Conservation (phyloP, 2,113 vertebrate genomes). For the Tragelaphus buxtoni region DNA sequence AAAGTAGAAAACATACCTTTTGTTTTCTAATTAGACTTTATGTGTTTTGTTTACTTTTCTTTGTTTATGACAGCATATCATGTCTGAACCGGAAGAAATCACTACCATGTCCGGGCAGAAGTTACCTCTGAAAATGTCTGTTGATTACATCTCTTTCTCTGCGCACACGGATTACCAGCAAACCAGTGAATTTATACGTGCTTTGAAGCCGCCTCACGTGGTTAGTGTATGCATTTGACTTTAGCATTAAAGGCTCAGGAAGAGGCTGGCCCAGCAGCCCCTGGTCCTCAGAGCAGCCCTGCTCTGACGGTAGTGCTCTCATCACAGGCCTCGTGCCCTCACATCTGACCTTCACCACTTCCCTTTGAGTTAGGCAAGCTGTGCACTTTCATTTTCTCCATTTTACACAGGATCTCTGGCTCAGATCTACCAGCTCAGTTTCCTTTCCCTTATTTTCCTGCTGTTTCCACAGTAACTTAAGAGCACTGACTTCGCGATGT, state of each 20-base stretch:
- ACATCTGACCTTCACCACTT: neutral
- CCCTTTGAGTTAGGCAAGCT: neutral
- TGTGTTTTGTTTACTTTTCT: neutral
- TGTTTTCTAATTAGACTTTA: neutral
- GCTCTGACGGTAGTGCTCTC: neutral
- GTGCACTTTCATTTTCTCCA: neutral
- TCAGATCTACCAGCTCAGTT: fast-evolving
- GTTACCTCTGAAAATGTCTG: slow-evolving; percentile 98
- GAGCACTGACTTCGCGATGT: neutral
- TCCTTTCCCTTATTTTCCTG: neutral
- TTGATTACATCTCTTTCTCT: slow-evolving; percentile 99
- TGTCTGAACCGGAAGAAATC: slow-evolving; percentile 99
- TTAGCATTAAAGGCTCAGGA: neutral
- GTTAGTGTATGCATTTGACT: slow-evolving; percentile 78
- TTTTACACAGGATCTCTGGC: neutral
- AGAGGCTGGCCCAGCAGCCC: neutral
- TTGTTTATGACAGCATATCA: slow-evolving; percentile 89
- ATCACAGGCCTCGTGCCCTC: fast-evolving
- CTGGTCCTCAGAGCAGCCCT: neutral
- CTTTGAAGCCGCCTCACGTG: slow-evolving; percentile 97
- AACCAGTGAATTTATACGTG: slow-evolving; percentile 98
- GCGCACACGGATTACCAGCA: slow-evolving; percentile 99
- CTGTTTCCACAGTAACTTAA: neutral
- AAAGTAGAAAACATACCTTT: neutral
- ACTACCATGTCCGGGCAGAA: slow-evolving; percentile 99